Evolutionary conservation across 2,113 vertebrate genomes (phyloP), one percentile per base, ranked within the genome.

Genomic region (Mastomys coucha): DNA sequence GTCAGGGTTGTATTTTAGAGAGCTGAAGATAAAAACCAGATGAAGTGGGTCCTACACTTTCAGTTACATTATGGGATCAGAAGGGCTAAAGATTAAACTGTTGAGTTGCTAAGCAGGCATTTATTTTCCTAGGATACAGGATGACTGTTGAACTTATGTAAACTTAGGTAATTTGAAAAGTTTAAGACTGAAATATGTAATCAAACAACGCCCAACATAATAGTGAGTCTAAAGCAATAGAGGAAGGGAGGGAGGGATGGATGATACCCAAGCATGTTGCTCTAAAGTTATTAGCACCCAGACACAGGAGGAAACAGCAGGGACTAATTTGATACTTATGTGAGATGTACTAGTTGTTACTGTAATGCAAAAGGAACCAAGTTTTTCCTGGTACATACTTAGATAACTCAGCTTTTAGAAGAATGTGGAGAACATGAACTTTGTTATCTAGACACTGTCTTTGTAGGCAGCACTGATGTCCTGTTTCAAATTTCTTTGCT

Each of bases 401-500:
- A 6, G 24, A 42, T 86, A 86, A 73, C 16, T 49, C 36, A 39
- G 69, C 33, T 86, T 91, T 85, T 92, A 45, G 28, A 93, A 90
- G 39, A 31, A 33, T 77, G 9, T 73, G 4, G 24, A 91, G 13
- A 93, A 69, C 76, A 90, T 36, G 56, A 85, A 73, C 93, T 93
- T 53, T 96, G 51, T 92, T 63, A 31, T 11, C 5, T 72, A 93
- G 51, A 49, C 56, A 81, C 53, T 93, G 17, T n/a, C 72, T 72
- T 70, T 96, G 7, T 89, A 91, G 72, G 60, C n/a, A 65, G 0
- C 85, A 75, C 91, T 93, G 81, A 80, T 51, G 4, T 94, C 63
- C 12, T 85, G 1, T 91, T 96, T 97, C 89, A 76, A 97, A 96
- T 91, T 96, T 31, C 77, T 80, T 97, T 98, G 88, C 97, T 91